phyloP scores from a whole-genome alignment of 2,797 vertebrate genomes.

The Chrosomus eos region DNA sequence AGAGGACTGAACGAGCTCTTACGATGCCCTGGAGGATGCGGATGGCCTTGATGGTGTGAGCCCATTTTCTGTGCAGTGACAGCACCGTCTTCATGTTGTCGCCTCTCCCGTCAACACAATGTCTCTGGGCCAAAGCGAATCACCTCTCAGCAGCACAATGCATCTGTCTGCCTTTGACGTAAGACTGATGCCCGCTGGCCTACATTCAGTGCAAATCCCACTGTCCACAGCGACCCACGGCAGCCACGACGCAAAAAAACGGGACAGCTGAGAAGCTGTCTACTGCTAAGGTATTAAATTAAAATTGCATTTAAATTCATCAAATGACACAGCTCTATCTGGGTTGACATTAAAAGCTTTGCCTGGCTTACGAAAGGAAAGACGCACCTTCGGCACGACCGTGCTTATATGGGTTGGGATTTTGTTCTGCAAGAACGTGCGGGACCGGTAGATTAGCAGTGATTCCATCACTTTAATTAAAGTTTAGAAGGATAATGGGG shows the following conservation, averaged over 20 bases:
- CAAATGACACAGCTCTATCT: slow-evolving; percentile 6
- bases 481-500: slow-evolving; percentile 11
- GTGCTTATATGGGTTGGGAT: background rate
- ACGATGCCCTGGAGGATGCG: slow-evolving; percentile 88
- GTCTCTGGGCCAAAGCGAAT: slow-evolving; percentile 45
- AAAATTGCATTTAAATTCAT: slow-evolving; percentile 26
- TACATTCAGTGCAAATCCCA: slow-evolving; percentile 93
- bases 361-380: background rate
- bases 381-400: background rate
- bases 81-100: slow-evolving; percentile 85
- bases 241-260: slow-evolving; percentile 37
- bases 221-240: slow-evolving; percentile 67
- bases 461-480: slow-evolving; percentile 20
- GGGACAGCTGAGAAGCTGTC: slow-evolving; percentile 26
- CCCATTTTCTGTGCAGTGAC: slow-evolving; percentile 88
- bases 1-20: slow-evolving; percentile 72
- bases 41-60: slow-evolving; percentile 87
- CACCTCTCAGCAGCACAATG: slow-evolving; percentile 75
- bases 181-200: slow-evolving; percentile 91
- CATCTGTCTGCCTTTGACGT: slow-evolving; percentile 81
- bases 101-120: slow-evolving; percentile 25
- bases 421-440: background rate
- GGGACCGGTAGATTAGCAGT: background rate
- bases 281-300: slow-evolving; percentile 29
- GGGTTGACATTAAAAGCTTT: slow-evolving; percentile 24